Evolutionary conservation across 2,113 vertebrate genomes (phyloP).

Genomic region (Eptesicus fuscus): DNA sequence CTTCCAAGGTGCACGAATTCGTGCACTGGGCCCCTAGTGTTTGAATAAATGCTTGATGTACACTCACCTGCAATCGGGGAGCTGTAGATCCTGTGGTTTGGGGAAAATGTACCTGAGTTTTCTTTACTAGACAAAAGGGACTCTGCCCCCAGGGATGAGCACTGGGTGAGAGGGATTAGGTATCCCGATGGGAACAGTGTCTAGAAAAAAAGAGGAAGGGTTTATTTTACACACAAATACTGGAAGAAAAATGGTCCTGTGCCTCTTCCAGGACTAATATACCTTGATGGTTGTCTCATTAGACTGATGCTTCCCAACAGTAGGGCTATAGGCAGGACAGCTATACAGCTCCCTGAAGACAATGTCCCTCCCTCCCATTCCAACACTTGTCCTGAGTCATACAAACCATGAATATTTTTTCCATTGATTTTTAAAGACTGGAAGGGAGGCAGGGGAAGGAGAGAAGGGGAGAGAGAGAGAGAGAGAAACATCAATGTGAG

Average conservation of each 20-base stretch:
- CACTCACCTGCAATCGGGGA: conserved; percentile 87
- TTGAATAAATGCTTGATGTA: no score
- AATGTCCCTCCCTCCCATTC: neutral
- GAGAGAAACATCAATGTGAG: no score
- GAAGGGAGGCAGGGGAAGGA: no score
- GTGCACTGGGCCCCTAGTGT: no score
- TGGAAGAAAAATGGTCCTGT: neutral
- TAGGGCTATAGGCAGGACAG: neutral
- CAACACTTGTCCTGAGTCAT: neutral
- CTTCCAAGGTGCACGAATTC: no score
- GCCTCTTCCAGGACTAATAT: neutral
- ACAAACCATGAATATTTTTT: neutral
- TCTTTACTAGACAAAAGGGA: conserved; percentile 70
- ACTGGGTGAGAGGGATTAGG: conserved; percentile 91
- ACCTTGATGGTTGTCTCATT: neutral
- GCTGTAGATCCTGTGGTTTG: conserved; percentile 85
- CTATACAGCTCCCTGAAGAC: neutral
- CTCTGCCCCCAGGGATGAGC: conserved; percentile 80
- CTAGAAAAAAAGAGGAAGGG: conserved; percentile 77
- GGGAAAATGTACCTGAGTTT: conserved; percentile 78
- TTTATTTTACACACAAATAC: conserved; percentile 44
- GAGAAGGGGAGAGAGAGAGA: no score
- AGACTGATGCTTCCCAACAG: neutral
- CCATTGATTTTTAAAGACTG: no score
- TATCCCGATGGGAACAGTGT: conserved; percentile 91